These are phyloP conservation scores for Agrenia bidenticulata DNA, from an alignment of 2,888 invertebrate species.

Conservation along the genomic window DNA sequence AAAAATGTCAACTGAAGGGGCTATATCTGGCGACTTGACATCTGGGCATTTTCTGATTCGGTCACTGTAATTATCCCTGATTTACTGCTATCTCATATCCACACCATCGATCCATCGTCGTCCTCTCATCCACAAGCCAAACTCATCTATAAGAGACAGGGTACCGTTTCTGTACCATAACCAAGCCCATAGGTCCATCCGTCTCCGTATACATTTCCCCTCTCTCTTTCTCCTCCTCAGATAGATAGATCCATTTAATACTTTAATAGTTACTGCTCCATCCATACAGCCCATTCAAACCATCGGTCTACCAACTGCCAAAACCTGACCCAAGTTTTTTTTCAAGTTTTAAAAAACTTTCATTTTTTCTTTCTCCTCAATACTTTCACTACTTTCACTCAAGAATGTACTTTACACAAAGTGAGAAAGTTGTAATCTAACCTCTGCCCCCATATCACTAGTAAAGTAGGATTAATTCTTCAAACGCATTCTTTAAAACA, in stretches of 20 bases:
- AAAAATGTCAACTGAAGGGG: conserved; percentile 53
- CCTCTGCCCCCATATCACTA: too few species aligned
- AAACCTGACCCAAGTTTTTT: conserved; percentile 14
- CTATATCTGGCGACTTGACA: conserved; percentile 54
- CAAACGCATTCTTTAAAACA: neutral
- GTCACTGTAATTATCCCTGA: conserved; percentile 54
- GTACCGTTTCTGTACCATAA: neutral
- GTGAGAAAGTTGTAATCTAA: too few species aligned
- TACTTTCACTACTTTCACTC: too few species aligned
- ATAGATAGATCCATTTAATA: conserved; percentile 5
- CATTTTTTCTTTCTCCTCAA: too few species aligned
- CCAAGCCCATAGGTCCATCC: neutral
- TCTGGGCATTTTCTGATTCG: conserved; percentile 54
- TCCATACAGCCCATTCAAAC: conserved; percentile 42
- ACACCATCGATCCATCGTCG: conserved; percentile 45
- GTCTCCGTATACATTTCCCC: too few species aligned
- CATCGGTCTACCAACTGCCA: conserved; percentile 45
- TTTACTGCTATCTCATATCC: conserved; percentile 54
- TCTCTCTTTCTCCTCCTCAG: neutral
- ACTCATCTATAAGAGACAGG: conserved; percentile 8
- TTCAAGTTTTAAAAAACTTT: neutral
- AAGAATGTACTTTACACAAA: too few species aligned
- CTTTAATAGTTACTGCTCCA: conserved; percentile 16
- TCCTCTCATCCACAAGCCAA: neutral
- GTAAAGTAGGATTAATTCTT: too few species aligned